Evolutionary conservation across 2,797 vertebrate genomes (phyloP).

Genomic region (Bryconaethiops microstoma): DNA sequence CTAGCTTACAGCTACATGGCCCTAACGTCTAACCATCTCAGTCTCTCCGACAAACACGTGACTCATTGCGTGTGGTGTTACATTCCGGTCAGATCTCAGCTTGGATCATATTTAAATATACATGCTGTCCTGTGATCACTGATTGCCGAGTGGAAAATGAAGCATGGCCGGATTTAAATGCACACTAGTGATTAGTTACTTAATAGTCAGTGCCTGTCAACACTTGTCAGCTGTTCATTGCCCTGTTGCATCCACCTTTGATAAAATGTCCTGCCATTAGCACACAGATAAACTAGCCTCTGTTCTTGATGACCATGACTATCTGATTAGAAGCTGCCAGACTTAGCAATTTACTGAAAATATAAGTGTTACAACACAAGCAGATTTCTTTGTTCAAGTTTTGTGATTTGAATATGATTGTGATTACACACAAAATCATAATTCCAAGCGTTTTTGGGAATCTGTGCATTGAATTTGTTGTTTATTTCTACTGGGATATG

Average conservation of each 20-base stretch:
- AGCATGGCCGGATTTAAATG: neutral
- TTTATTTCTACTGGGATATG: neutral
- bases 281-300: neutral
- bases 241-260: neutral
- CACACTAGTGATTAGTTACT: neutral
- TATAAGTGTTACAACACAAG: no score
- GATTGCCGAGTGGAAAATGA: neutral
- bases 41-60: slow-evolving; percentile 39
- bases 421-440: no score
- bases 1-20: slow-evolving; percentile 1
- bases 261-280: neutral
- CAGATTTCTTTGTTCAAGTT: no score
- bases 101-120: slow-evolving; percentile 20
- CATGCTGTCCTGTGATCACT: neutral
- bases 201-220: neutral
- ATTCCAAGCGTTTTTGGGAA: no score
- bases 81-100: slow-evolving; percentile 20
- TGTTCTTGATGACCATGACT: neutral
- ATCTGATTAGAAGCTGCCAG: neutral
- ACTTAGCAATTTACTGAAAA: neutral
- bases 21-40: slow-evolving; percentile 31
- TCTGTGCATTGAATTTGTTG: neutral
- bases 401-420: no score
- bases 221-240: neutral
- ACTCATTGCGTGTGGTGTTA: slow-evolving; percentile 24